Conservation (phyloP, 2,113 vertebrate genomes). For the Colistium nudipinnis region DNA sequence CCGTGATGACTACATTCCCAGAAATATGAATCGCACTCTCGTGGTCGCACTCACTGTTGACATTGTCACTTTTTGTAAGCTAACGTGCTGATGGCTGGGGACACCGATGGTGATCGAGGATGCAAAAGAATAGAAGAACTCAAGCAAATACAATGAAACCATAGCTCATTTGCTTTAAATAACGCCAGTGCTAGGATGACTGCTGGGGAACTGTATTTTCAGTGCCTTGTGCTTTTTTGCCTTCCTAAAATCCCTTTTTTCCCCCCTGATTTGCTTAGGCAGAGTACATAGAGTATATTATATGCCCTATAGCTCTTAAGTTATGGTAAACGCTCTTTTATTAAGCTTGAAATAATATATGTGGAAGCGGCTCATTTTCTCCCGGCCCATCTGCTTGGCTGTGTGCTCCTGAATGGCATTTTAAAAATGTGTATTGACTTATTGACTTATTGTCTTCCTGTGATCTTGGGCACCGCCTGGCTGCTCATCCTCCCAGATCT, state of each 20-base stretch:
- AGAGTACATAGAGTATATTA: neutral
- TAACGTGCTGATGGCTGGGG: neutral
- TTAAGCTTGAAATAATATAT: neutral
- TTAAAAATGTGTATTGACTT: constrained; percentile 58
- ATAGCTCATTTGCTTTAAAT: no score
- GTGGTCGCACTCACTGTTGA: constrained; percentile 33
- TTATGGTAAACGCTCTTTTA: neutral
- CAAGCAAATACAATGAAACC: no score
- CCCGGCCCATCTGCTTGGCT: neutral
- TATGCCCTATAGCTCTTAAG: neutral
- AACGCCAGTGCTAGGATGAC: no score
- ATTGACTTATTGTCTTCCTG: constrained; percentile 53
- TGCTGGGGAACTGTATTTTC: no score
- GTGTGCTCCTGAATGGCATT: constrained; percentile 28
- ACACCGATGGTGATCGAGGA: neutral
- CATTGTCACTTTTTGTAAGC: constrained; percentile 27
- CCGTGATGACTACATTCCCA: constrained; percentile 64
- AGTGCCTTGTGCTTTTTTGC: neutral
- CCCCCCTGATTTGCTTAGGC: constrained; percentile 14
- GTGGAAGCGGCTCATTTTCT: neutral
- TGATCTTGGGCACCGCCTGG: constrained; percentile 45
- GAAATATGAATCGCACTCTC: constrained; percentile 63
- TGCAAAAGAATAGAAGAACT: no score
- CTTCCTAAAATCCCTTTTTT: neutral
- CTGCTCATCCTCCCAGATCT: constrained; percentile 50